Conservation (phyloP, 1,140 invertebrate genomes). For the Periplaneta americana region DNA sequence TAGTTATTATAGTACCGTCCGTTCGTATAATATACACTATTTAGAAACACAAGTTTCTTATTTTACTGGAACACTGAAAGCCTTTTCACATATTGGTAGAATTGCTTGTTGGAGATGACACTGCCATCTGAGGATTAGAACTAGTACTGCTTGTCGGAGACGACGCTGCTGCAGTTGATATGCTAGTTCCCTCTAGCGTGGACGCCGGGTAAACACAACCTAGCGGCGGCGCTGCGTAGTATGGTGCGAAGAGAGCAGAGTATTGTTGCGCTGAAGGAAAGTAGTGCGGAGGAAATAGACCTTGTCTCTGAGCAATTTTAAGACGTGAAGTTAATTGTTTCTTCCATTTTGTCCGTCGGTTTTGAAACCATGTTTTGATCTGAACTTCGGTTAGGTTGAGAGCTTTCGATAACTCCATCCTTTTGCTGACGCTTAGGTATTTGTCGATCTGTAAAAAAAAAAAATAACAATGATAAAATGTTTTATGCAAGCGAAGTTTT, state of each 20-base stretch:
- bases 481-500: too few species aligned
- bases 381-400: conserved; percentile 90
- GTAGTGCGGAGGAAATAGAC: conserved; percentile 62
- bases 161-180: background rate
- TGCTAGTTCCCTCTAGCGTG: background rate
- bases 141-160: background rate
- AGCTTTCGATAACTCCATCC: conserved; percentile 86
- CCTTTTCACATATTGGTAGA: background rate
- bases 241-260: conserved; percentile 40
- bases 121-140: background rate
- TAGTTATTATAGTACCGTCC: too few species aligned
- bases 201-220: background rate
- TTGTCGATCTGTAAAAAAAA: conserved; percentile 67
- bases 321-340: conserved; percentile 85
- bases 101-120: background rate
- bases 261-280: conserved; percentile 52
- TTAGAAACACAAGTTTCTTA: too few species aligned
- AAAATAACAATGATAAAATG: background rate
- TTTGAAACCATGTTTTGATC: conserved; percentile 98
- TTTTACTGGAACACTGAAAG: too few species aligned
- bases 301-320: conserved; percentile 82
- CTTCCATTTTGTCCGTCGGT: conserved; percentile 93
- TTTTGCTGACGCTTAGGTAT: conserved; percentile 90
- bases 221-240: background rate
- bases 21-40: too few species aligned